Base-by-base conservation (phyloP, 2,888 invertebrate genomes). In the Chymomyza caudatula region DNA sequence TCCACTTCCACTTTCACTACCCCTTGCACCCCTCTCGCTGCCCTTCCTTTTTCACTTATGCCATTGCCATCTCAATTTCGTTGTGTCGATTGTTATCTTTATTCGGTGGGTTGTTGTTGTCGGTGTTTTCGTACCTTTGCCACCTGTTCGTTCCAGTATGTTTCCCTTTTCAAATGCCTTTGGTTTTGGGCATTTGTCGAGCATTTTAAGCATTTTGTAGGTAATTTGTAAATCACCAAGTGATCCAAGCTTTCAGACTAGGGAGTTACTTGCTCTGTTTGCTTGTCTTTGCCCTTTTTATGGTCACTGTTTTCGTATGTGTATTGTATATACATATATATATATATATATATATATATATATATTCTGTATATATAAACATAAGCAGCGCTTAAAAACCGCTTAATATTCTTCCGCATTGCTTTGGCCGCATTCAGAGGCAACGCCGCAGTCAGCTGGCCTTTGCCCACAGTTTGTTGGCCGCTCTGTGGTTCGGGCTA, bases 341-440 rank as follows among this genome's bases (percentile, higher is more conserved):
- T 37, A 37, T 37, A 17, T 57, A 19, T 23, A 4, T 15, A 55
- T 73, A 23, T 44, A n/a, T 49, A 56, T 42, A 15, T 43, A 13
- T 65, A 42, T 23, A 11, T 49, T 55, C n/a, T 23, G 17, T 23
- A 13, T 37, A 53, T 54, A 60, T 65, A 75, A 65, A 71, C 69
- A 73, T 82, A 67, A 73, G 75, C 68, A 79, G 68, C 79, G 77
- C 80, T 85, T 85, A 85, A 85, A 85, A 77, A 68, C 64, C 83
- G 85, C 77, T 80, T 80, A 85, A 80, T 80, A 80, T 80, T 80
- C 80, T 80, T 80, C 80, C 80, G 80, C 80, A 80, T 85, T 80
- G 85, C 80, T 80, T 73, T 80, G 85, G 85, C 85, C 80, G 80
- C 85, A 80, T 80, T 80, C 80, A 69, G 79, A 69, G 79, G 68